Evolutionary conservation across 2,797 vertebrate genomes (phyloP), one percentile per base, ranked within the genome.

Genomic region (Myotis pilosus): DNA sequence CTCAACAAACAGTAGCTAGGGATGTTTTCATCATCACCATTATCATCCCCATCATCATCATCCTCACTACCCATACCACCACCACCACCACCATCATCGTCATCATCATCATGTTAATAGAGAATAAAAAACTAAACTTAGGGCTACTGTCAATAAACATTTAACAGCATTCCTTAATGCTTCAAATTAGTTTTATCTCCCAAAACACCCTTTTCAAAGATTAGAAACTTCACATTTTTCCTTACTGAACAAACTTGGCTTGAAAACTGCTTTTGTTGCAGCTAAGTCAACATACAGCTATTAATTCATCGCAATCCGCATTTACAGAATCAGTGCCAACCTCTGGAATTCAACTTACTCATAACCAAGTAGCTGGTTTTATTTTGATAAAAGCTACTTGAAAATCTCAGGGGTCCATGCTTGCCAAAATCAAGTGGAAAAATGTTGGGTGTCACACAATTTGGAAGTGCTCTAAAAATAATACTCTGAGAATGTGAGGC

Each of bases 341-440:
- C 69, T 51, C 28, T 60, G 87, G 87, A 96, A 95, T 95, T 75
- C 87, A 60, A 72, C 60, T 57, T 89, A 47, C 71, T 72, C 49
- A 13, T 25, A 60, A 94, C 93, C 64, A 66, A 97, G 95, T 20
- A 76, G 89, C 93, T 55, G 68, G 55, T 49, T 92, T 89, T 96
- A 76, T 92, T 96, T 95, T 85, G 92, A 93, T 72, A 94, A 97
- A 60, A 88, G 53, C 93, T 95, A 92, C 93, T 95, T 94, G n/a
- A 83, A 93, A 95, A 92, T 88, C 74, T 66, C 57, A 16, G 83
- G 74, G 74, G 60, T 19, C 25, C 13, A 17, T 0, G 72, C 81
- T 30, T 87, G 96, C 93, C 91, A 97, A 96, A 96, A 93, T 76
- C 87, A 62, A 96, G 74, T 38, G 91, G 84, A 64, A 94, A 89